These are phyloP conservation scores for Pseudoatta argentina DNA, from an alignment of 1,140 invertebrate genomes.

Conservation along the genomic window DNA sequence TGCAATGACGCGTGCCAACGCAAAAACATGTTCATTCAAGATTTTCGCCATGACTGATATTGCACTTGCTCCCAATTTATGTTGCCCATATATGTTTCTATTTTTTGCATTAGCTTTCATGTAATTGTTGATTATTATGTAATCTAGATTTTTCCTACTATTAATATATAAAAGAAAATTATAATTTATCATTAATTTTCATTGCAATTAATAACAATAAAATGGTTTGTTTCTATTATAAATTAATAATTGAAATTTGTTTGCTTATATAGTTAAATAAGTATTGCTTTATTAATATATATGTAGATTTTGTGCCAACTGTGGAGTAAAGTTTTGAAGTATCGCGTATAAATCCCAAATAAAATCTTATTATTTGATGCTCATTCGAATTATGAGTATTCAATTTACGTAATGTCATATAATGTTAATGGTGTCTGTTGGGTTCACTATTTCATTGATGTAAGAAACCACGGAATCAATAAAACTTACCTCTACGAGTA, in stretches of 20 bases:
- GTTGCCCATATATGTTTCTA: not conserved
- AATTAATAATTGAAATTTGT: not conserved
- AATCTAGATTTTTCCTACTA: not conserved
- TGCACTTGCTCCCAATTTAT: constrained; percentile 34
- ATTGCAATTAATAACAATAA: not conserved
- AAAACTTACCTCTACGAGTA: constrained; percentile 71
- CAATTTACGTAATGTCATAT: constrained; percentile 42
- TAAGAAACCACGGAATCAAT: constrained; percentile 66
- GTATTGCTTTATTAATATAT: not conserved
- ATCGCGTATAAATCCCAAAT: not conserved
- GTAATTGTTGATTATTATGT: not conserved
- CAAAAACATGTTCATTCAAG: constrained; percentile 72
- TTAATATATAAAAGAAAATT: not conserved
- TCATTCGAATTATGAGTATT: not conserved
- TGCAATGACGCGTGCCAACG: constrained; percentile 65
- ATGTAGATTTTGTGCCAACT: not conserved
- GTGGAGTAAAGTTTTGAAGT: not conserved
- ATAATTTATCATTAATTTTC: not conserved
- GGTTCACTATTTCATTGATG: constrained; percentile 39
- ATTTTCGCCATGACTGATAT: constrained; percentile 47
- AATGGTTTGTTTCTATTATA: not conserved
- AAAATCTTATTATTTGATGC: not conserved
- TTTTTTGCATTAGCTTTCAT: not conserved
- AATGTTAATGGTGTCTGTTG: constrained; percentile 64
- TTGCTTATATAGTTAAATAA: not conserved